Evolutionary conservation across 2,113 vertebrate genomes (phyloP), one percentile per base, ranked within the genome.

Genomic region (Nematolebias whitei): DNA sequence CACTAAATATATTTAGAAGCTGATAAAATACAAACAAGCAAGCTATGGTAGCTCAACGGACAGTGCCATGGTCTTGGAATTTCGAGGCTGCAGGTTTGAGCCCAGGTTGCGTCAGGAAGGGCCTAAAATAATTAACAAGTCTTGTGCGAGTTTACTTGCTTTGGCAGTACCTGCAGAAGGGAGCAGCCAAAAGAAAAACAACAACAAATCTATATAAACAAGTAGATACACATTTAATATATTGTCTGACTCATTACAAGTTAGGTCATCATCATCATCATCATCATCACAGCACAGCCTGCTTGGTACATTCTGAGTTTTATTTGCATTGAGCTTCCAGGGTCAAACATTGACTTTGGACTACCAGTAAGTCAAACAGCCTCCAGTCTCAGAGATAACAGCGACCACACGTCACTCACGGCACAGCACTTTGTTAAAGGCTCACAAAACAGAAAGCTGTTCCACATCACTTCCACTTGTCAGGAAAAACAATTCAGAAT

Each of bases 311-410:
- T 12, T 63, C 22, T 56, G 19, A 15, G 54, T 72, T 35, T 57
- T 86, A 63, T 86, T 79, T 76, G 66, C 69, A 7, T 38, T 72
- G 47, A 55, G 51, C 23, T 74, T 41, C 65, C 38, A 40, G 22
- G 49, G 78, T 86, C 60, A 86, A 88, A 83, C 53, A 88, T 88
- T 85, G 86, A 88, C 86, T 79, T 32, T 20, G 32, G 20, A n/a
- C 63, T n/a, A n/a, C n/a, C n/a, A n/a, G n/a, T 74, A 54, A 64
- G 74, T 68, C 70, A 86, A 83, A 85, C 69, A 81, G 20, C 32
- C 58, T 11, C 15, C 61, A 16, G 11, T 32, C 45, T 18, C 26
- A 64, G 54, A 47, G 53, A 54, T 14, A 12, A 12, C 53, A 22
- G 11, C 4, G 0, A 35, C 15, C 35, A 11, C 44, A 26, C 12